Evolutionary conservation across 2,113 vertebrate species (phyloP), one percentile per base, ranked within the genome.

Genomic region (Oncorhynchus gorbuscha): DNA sequence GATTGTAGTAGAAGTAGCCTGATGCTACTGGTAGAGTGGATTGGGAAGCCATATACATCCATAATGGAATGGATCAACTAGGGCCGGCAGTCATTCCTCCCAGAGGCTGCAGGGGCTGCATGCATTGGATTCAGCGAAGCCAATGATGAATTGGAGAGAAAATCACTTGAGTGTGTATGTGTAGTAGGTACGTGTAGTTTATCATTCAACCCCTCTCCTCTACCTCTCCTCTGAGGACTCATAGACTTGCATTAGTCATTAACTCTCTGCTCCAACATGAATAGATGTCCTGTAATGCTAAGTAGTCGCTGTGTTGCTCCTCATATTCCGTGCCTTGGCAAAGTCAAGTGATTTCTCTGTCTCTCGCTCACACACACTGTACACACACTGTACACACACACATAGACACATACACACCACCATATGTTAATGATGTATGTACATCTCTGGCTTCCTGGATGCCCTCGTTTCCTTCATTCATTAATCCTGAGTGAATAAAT

Each of bases 401-500:
- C 49, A 28, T 28, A 14, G 13, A 51, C 14, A 51, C 49, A 11
- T 13, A 14, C 49, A 51, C 49, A 51, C 49, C 14, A 28, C 64
- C 22, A 4, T 70, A 88, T 83, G 69, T 82, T 83, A 84, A 85
- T 85, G 85, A 89, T 87, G 80, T 81, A 90, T 51, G 9, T 51
- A 51, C 49, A 51, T 88, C 90, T 84, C 49, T 51, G 49, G 35
- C 81, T 78, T 39, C 75, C 86, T 79, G 20, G 84, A 78, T 90
- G 91, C 76, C 89, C 89, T 87, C 76, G 45, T 90, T 92, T 71
- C 39, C 18, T 81, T 87, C 72, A 83, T 88, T 76, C 91, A 91
- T 92, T 89, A 87, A 89, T 92, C 86, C 80, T 80, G 58, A 83
- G 84, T 89, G 88, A 89, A 85, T 89, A 83, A 90, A 89, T 79